Conservation (phyloP, 2,113 vertebrate genomes). For the Entomyzon cyanotis region DNA sequence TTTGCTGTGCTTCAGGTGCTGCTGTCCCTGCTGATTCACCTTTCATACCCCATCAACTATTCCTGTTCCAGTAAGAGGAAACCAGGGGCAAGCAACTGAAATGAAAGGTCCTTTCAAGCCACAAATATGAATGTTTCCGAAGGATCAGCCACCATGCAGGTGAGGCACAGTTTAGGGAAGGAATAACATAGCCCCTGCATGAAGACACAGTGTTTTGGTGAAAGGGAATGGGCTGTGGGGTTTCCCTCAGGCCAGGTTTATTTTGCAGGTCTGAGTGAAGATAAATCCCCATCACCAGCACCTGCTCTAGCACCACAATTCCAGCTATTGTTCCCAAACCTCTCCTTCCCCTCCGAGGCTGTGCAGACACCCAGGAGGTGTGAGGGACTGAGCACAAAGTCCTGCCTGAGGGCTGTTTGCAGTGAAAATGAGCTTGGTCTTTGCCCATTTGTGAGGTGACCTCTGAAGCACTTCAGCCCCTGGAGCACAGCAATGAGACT, state of each 20-base stretch:
- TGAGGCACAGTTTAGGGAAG: not conserved
- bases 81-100: not conserved
- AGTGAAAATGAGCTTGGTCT: slow-evolving; percentile 42
- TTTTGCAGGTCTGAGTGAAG: not conserved
- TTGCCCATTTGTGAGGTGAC: slow-evolving; percentile 8
- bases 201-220: not conserved
- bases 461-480: slow-evolving; percentile 45
- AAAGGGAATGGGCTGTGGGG: accelerated
- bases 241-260: not conserved
- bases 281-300: not conserved
- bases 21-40: not conserved
- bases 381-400: not conserved
- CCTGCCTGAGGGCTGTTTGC: not conserved
- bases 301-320: not conserved
- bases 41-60: not conserved
- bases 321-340: not conserved
- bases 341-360: not conserved
- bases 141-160: not conserved
- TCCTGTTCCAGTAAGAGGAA: not conserved
- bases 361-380: not conserved
- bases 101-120: not conserved
- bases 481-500: slow-evolving; percentile 51
- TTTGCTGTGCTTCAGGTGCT: not conserved
- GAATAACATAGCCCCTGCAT: not conserved
- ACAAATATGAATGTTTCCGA: not conserved